phyloP scores from a whole-genome alignment of 2,113 vertebrate genomes.

The Maccullochella peelii region DNA sequence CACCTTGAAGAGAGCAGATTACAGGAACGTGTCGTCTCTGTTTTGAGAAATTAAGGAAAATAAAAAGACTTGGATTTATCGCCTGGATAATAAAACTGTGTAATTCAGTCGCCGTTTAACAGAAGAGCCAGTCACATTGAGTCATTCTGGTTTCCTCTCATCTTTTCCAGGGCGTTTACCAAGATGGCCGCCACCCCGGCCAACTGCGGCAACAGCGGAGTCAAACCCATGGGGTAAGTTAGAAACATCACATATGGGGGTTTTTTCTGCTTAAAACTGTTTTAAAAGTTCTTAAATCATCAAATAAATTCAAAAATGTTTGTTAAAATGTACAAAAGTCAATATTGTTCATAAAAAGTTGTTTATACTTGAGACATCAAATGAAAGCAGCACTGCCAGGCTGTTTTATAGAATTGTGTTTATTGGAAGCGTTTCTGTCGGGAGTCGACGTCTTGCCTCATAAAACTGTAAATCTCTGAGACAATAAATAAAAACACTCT shows the following conservation, averaged over 20 bases:
- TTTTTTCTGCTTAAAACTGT: neutral
- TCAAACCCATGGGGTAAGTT: conserved; percentile 94
- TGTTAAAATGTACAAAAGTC: too few relatives aligned
- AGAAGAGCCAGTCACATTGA: neutral
- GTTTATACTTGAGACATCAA: neutral
- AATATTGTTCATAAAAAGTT: too few relatives aligned
- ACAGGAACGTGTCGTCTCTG: neutral
- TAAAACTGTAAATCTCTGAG: neutral
- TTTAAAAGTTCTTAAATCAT: too few relatives aligned
- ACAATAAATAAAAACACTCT: neutral
- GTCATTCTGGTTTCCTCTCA: neutral
- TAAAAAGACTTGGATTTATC: neutral
- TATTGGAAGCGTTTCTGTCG: neutral
- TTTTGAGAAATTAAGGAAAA: too few relatives aligned
- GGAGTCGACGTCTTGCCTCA: neutral
- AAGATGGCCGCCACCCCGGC: conserved; percentile 95
- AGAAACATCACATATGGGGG: neutral
- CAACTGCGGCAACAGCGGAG: conserved; percentile 91
- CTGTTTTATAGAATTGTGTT: neutral
- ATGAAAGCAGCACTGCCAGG: neutral
- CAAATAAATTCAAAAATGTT: too few relatives aligned
- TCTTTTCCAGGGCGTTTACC: conserved; percentile 89
- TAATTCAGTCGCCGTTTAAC: neutral
- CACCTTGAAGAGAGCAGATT: too few relatives aligned
- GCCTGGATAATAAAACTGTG: neutral